Conservation (phyloP, 2,113 vertebrate genomes). For the Mystacornis crossleyi region DNA sequence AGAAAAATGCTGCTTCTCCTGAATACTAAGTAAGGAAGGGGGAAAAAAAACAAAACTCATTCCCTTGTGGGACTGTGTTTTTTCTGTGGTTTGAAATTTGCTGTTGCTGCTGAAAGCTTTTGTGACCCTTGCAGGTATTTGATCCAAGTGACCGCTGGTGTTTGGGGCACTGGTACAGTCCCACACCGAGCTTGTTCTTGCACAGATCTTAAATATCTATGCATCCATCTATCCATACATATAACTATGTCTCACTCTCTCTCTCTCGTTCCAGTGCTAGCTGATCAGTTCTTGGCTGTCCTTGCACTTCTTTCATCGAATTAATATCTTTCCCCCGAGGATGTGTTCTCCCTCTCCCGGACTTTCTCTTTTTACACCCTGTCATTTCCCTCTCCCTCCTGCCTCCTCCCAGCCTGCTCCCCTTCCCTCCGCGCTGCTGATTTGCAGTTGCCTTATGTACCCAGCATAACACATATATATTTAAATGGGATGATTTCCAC, state of each 20-base stretch:
- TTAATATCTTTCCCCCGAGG: neutral
- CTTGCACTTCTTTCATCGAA: neutral
- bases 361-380: constrained; percentile 15
- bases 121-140: neutral
- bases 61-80: neutral
- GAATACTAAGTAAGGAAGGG: neutral
- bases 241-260: neutral
- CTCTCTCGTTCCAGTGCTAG: neutral
- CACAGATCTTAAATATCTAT: neutral
- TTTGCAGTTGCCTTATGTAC: neutral
- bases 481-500: constrained; percentile 32
- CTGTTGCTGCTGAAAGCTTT: neutral
- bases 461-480: neutral
- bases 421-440: neutral
- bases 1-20: constrained; percentile 17
- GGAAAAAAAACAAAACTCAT: neutral
- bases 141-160: neutral
- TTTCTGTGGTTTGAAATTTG: neutral
- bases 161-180: neutral
- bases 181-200: neutral
- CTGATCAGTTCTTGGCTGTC: constrained; percentile 35
- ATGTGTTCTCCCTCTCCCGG: neutral
- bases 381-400: neutral
- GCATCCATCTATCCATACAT: neutral
- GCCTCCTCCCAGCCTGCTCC: neutral